Conservation (phyloP, 2,888 invertebrate genomes). For the Argyra leucocephala region DNA sequence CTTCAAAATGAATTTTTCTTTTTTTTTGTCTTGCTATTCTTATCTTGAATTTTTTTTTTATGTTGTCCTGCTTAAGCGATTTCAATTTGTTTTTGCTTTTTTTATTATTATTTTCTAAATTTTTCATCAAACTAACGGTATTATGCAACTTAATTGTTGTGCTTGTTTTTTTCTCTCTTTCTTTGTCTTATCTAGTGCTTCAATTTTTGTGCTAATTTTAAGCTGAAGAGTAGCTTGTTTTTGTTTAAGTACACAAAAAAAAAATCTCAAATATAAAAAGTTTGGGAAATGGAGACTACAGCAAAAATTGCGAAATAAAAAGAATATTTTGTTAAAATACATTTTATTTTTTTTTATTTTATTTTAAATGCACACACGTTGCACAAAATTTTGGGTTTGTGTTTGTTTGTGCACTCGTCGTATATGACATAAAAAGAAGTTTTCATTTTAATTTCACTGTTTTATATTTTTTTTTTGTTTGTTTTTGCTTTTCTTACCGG, state of each 20-base stretch:
- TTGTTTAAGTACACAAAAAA: not conserved
- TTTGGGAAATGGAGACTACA: not conserved
- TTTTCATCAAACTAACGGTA: not conserved
- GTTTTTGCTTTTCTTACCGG: not conserved
- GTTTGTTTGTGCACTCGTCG: not conserved
- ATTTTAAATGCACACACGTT: not conserved
- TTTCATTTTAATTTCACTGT: not conserved
- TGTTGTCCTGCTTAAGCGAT: no score
- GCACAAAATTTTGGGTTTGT: not conserved
- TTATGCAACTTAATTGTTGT: not conserved
- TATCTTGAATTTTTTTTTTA: no score
- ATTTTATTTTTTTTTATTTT: no score
- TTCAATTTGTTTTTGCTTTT: not conserved
- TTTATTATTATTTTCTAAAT: not conserved
- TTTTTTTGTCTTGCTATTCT: no score
- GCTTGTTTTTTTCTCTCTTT: not conserved
- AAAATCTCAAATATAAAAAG: not conserved
- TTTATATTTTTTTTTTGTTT: no score
- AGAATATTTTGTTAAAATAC: not conserved
- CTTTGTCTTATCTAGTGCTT: no score
- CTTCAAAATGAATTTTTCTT: no score
- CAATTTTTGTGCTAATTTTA: not conserved
- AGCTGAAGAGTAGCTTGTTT: not conserved
- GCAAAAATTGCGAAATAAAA: not conserved
- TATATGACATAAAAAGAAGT: not conserved